Evolutionary conservation across 2,113 vertebrate genomes (phyloP).

Genomic region (Cynocephalus volans): DNA sequence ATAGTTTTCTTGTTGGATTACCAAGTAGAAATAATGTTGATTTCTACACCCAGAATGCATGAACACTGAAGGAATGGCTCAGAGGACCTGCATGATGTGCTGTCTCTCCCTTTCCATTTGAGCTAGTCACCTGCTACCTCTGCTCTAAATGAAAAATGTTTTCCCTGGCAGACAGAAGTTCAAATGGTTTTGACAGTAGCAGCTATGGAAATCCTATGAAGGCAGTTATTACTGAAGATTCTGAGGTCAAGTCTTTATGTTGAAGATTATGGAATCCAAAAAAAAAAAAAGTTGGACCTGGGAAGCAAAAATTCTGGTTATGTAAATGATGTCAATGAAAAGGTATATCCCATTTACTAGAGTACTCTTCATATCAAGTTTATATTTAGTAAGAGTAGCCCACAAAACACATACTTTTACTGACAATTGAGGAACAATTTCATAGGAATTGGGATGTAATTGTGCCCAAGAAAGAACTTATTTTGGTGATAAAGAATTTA

Average conservation of each 20-base stretch:
- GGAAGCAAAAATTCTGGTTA: not conserved
- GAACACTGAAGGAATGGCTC: not conserved
- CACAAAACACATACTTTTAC: not conserved
- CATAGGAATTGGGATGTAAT: not conserved
- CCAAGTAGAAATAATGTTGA: not conserved
- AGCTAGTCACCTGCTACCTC: not conserved
- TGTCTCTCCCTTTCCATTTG: not conserved
- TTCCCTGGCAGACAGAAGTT: not conserved
- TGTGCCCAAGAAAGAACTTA: not conserved
- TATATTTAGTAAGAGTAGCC: not conserved
- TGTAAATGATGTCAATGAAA: not conserved
- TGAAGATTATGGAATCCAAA: not conserved
- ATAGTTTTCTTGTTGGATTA: not conserved
- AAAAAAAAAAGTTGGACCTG: not conserved
- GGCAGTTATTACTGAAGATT: not conserved
- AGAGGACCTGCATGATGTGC: rapidly evolving
- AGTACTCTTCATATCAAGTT: not conserved
- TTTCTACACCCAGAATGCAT: not conserved
- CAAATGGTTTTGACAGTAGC: too few relatives aligned
- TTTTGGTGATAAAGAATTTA: not conserved
- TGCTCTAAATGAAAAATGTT: not conserved
- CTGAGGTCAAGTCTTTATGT: not conserved
- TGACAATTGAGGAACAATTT: not conserved
- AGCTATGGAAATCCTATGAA: not conserved
- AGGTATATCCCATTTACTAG: not conserved